Base-by-base conservation (phyloP, 1,140 invertebrate species). In the Tetragnatha versicolor region DNA sequence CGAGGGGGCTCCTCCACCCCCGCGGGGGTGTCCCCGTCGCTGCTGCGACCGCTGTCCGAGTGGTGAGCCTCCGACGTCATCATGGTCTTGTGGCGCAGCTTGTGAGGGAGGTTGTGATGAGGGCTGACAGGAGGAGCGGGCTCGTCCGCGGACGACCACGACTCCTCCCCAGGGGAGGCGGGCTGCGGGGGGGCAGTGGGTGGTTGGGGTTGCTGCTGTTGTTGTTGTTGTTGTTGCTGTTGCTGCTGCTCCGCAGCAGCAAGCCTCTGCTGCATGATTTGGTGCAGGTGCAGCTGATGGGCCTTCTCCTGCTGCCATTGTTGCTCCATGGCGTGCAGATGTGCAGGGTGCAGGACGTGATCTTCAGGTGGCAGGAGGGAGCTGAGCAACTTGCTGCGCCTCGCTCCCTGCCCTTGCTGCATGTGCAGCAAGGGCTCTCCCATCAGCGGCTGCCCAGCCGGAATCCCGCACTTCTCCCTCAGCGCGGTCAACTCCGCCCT, bases 401-500 rank as follows among this genome's bases (percentile, higher is more conserved):
- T 3, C 73, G 73, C 65, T 66, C 66, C 10, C 73, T 45, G 5
- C 49, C 60, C 17, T 66, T 61, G 0, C 22, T 63, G 65, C n/a
- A 79, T 45, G 49, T 79, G 76, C 25, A 79, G 76, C 51, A 79
- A 39, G 6, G 68, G 76, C 39, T 76, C 79, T 4, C 60, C 27
- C 39, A 49, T 55, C 12, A 76, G 37, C 9, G 60, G 7, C 12
- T 47, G 37, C 39, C 51, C 49, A 17, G 37, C 25, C 2, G 66
- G 65, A 27, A 80, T 22, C 5, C 42, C 95, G 83, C 93, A 98
- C 83, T 97, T 96, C 81, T 97, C 95, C 80, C 94, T 93, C 58
- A 98, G 93, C 3, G 95, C 94, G 75, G 93, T 91, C 12, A 99
- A 87, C 83, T 99, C 96, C 0, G 94, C 93, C 85, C 95, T 93